Percentiles rank a stretch among this genome's conserved stretches.
phyloP scores from a whole-genome alignment of 2,888 invertebrate genomes.

The Venustoraphidia nigricollis region DNA sequence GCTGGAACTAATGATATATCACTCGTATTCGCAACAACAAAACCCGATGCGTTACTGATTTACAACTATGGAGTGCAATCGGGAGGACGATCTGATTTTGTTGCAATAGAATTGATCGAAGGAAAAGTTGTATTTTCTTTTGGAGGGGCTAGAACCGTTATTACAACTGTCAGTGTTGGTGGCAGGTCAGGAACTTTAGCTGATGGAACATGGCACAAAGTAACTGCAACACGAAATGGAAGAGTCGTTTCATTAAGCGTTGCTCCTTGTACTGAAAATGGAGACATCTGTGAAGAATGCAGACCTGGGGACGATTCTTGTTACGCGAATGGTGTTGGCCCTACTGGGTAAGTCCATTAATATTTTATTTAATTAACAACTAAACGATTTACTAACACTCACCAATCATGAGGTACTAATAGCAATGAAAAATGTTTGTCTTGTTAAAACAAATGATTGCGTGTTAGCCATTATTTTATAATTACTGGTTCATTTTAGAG shows the following conservation, averaged over 20 bases:
- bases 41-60: constrained; percentile 69
- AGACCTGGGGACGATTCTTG: constrained; percentile 67
- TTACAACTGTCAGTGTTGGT: constrained; percentile 60
- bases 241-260: constrained; percentile 74
- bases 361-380: neutral
- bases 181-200: constrained; percentile 49
- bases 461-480: too few species aligned
- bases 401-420: neutral
- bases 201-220: constrained; percentile 82
- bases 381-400: neutral
- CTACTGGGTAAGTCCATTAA: constrained; percentile 57
- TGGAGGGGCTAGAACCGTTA: constrained; percentile 77
- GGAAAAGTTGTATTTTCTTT: constrained; percentile 81
- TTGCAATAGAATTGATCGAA: constrained; percentile 75
- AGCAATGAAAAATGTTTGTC: too few species aligned
- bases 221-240: constrained; percentile 82
- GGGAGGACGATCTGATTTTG: constrained; percentile 81
- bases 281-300: constrained; percentile 75
- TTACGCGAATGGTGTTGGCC: constrained; percentile 74
- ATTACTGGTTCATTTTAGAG: neutral
- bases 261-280: constrained; percentile 68
- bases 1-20: constrained; percentile 83
- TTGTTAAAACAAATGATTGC: too few species aligned
- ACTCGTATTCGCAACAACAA: constrained; percentile 79
- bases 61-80: constrained; percentile 84